A percentile compares a stretch with the other conserved stretches of the same genome.
Conservation (phyloP, 1,140 invertebrate species). For the Whitmania pigra region DNA sequence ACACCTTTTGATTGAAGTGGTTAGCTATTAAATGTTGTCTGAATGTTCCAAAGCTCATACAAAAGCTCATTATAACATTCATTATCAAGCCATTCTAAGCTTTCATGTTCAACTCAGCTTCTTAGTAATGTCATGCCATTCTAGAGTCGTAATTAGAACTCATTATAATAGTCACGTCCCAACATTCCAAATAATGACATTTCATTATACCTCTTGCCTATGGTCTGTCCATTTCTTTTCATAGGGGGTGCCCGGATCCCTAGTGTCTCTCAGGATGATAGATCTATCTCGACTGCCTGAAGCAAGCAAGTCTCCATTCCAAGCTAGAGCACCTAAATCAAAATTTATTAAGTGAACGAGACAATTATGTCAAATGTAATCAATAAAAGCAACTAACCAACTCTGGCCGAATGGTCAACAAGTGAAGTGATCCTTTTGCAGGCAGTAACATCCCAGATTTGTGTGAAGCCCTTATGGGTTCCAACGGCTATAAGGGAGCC, state of each 20-base stretch:
- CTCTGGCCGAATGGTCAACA: constrained; percentile 73
- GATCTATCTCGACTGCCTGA: constrained; percentile 86
- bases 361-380: background rate
- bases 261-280: constrained; percentile 85
- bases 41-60: no score
- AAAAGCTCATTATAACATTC: no score
- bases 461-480: constrained; percentile 88
- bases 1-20: constrained; percentile 48
- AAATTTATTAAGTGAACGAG: background rate
- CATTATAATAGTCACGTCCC: background rate
- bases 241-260: constrained; percentile 57
- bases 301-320: constrained; percentile 93
- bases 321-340: constrained; percentile 70
- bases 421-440: constrained; percentile 81
- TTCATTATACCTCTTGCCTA: constrained; percentile 74
- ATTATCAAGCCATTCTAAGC: no score
- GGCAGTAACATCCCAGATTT: constrained; percentile 85
- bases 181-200: background rate
- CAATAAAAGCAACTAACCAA: constrained; percentile 38
- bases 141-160: background rate
- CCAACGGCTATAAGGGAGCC: constrained; percentile 93
- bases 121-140: background rate
- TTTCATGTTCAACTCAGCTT: background rate
- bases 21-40: no score
- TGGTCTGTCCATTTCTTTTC: constrained; percentile 63